A percentile compares a stretch with the other conserved stretches of the same genome.
Conservation (phyloP, 2,113 vertebrate species). For the Etia nguti region DNA sequence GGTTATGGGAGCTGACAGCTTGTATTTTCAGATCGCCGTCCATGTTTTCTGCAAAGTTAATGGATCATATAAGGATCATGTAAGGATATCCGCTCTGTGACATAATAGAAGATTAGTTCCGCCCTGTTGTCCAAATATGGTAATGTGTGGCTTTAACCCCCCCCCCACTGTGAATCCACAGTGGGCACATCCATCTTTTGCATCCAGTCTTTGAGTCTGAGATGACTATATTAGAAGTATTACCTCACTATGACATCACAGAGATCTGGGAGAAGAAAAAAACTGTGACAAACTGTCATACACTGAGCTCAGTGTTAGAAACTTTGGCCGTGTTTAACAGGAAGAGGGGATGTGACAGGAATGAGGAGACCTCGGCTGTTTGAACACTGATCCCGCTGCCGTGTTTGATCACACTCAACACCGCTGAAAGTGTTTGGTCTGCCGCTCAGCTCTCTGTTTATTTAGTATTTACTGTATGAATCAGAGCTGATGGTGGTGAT, state of each 20-base stretch:
- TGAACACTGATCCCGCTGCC: background rate
- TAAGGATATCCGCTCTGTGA: background rate
- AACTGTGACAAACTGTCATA: fast-evolving
- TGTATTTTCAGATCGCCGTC: background rate
- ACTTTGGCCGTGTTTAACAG: background rate
- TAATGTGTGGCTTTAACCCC: background rate
- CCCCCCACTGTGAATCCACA: too few relatives aligned
- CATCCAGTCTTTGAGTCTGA: background rate
- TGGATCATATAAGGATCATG: background rate
- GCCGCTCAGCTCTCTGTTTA: background rate
- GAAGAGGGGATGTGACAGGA: background rate
- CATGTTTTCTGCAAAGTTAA: background rate
- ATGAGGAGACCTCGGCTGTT: background rate
- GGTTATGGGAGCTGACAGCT: background rate
- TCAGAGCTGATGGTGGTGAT: background rate
- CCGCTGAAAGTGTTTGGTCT: background rate
- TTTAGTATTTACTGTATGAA: background rate
- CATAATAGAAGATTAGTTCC: background rate
- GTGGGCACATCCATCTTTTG: background rate
- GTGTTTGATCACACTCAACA: background rate
- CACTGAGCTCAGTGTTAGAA: background rate
- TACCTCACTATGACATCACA: background rate
- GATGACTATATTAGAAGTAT: background rate
- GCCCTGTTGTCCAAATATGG: background rate
- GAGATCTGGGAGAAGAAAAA: background rate